Evolutionary conservation across 2,888 invertebrate genomes (phyloP), one percentile per base, ranked within the genome.

Genomic region (Hymenopus coronatus): DNA sequence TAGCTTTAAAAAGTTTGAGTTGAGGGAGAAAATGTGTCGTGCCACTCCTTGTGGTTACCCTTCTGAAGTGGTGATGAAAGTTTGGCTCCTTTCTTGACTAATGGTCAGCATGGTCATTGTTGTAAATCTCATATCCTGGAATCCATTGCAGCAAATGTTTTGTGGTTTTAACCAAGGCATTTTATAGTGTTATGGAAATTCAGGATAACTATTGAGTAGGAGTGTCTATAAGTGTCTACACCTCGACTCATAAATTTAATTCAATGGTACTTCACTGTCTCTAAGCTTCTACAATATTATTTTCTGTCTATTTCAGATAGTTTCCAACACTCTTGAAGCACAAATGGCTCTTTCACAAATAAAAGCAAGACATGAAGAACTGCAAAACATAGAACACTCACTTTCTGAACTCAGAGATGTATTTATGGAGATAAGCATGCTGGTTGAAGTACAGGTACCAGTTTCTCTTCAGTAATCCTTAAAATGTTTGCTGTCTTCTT

Each of bases 381-480:
- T 98, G 91, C 93, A 96, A 91, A 97, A 97, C 92, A 94, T 98
- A 90, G 98, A 98, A 94, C 95, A 95, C 91, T 96, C 97, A 92
- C 95, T 98, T 91, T 93, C 93, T 84, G 97, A 97, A 92, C 94
- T 98, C 89, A 95, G 96, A 91, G 97, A 97, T 92, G 95, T 98
- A 93, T 98, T 98, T 94, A 94, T 95, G 92, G 97, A 98, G 93
- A 96, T 98, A 94, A 97, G 97, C 84, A 95, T 96, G 93, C 94
- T 97, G 88, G 96, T 98, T 46, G 97, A 97, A 92, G 95, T 95
- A 92, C 97, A 96, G 94, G 96, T 96, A 93, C 91, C n/a, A n/a
- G n/a, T n/a, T 20, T 15, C 14, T 28, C 6, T 8, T 28, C 27
- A 83, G 8, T 83, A 14, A 40, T 12, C 1, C 12, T 3, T 12